phyloP scores from a whole-genome alignment of 2,888 invertebrate species.

The Xestoiulus laeticollis region DNA sequence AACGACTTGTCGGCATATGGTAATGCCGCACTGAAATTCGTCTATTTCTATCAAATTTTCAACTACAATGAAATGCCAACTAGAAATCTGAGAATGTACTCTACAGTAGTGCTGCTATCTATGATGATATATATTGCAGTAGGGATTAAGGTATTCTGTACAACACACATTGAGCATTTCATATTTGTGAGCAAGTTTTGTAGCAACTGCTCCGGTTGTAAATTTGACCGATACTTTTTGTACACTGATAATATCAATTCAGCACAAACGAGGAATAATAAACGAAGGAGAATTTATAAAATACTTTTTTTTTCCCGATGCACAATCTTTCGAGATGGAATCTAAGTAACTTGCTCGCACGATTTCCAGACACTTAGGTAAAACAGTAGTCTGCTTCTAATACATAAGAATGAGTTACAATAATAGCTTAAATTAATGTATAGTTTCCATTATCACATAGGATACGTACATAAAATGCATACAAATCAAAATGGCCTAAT shows the following conservation, averaged over 20 bases:
- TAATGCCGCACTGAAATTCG: neutral
- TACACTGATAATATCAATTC: neutral
- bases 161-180: neutral
- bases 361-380: neutral
- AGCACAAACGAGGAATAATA: neutral
- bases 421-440: constrained; percentile 2
- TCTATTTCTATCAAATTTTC: neutral
- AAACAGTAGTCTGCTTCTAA: neutral
- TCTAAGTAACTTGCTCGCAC: neutral
- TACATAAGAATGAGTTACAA: neutral
- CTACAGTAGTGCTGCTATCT: neutral
- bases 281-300: neutral
- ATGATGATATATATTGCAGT: neutral
- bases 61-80: neutral
- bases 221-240: neutral
- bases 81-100: neutral
- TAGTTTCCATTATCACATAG: constrained; percentile 11
- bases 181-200: neutral
- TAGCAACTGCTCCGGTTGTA: neutral
- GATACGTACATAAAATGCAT: neutral
- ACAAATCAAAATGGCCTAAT: neutral
- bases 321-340: neutral
- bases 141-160: neutral
- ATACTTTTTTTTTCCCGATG: neutral
- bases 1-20: neutral